Conservation (phyloP, 2,797 vertebrate species). For the Hemitrygon akajei region DNA sequence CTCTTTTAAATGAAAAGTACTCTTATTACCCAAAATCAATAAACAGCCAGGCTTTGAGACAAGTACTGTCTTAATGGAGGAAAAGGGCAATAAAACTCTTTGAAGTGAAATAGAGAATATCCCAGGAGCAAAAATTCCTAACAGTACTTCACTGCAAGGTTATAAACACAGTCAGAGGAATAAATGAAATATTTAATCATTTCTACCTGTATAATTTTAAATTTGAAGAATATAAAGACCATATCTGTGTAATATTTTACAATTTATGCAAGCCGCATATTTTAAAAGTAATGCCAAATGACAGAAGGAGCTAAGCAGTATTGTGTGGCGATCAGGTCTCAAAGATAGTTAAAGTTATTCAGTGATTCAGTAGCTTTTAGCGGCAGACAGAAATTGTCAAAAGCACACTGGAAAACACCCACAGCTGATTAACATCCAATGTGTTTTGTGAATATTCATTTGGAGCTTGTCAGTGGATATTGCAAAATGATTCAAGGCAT, state of each 20-base stretch:
- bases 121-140: neutral
- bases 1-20: neutral
- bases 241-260: neutral
- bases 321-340: neutral
- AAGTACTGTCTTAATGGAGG: neutral
- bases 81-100: neutral
- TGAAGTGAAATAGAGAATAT: neutral
- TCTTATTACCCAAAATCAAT: slow-evolving; percentile 19
- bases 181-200: neutral
- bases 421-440: neutral
- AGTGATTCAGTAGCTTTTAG: neutral
- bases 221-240: neutral
- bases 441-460: neutral
- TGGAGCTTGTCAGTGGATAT: neutral
- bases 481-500: slow-evolving; percentile 13
- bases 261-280: neutral
- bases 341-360: neutral
- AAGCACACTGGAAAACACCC: slow-evolving; percentile 15
- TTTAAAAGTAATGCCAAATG: neutral
- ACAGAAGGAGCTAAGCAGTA: neutral
- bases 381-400: neutral
- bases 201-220: neutral
- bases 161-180: neutral
- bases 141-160: neutral
- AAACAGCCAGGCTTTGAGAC: neutral